Evolutionary conservation across 2,113 vertebrate genomes (phyloP), one percentile per base, ranked within the genome.

Genomic region (Climacteris rufus): DNA sequence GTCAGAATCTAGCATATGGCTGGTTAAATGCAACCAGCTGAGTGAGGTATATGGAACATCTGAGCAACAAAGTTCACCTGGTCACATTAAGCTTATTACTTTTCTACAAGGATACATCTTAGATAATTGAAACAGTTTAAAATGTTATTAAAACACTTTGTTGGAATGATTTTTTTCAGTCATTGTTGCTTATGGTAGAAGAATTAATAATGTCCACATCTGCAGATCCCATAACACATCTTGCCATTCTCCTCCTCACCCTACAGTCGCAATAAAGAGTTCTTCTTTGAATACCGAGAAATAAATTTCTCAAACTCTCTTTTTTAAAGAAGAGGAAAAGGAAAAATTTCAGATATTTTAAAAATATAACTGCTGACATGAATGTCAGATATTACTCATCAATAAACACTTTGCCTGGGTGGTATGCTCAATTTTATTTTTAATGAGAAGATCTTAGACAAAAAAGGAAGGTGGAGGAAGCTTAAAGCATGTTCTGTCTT

Each of bases 311-410:
- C 44, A 87, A 53, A 50, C 7, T 60, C 16, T 52, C 33, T 39
- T 49, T 30, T 57, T 44, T 44, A 49, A 71, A 71, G 27, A 24
- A 47, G 25, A 66, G 20, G 13, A 33, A 81, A 83, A 77, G 2
- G 40, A 64, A 77, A 86, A 94, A 61, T 33, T 7, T 10, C 3
- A 42, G 17, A 52, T 68, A 71, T 40, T 87, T 59, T 8, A 83
- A 53, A 94, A 71, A 64, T 64, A 47, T 39, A 82, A 70, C 56
- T 87, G 1, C 16, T 53, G 21, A 56, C 25, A 88, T 68, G 49
- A 94, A 85, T 94, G 65, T 88, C 59, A 69, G 20, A 23, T 79
- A 69, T 94, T 96, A 76, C 40, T 94, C 88, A 91, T 42, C 70
- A 44, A 85, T 79, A 92, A 76, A 87, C 31, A 60, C 40, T 79